Conservation (phyloP, 2,113 vertebrate genomes). For the Callospermophilus lateralis region DNA sequence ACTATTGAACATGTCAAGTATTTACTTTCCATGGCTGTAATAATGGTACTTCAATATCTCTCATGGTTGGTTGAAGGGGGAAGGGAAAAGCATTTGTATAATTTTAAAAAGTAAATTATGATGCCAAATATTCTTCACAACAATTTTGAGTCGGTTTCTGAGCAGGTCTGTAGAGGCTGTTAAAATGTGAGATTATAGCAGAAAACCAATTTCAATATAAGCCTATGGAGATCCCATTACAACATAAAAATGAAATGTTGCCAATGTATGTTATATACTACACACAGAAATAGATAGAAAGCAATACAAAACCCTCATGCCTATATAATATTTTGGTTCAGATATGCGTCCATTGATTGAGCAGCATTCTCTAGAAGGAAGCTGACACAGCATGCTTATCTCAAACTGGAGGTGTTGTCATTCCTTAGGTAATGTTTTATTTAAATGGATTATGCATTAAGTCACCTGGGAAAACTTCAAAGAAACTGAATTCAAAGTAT, state of each 20-base stretch:
- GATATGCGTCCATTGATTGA: slow-evolving; percentile 59
- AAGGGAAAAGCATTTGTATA: slow-evolving; percentile 65
- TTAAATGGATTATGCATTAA: slow-evolving; percentile 65
- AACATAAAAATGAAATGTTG: slow-evolving; percentile 78
- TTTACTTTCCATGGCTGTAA: slow-evolving; percentile 70
- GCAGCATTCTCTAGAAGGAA: slow-evolving; percentile 48
- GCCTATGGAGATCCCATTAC: slow-evolving; percentile 76
- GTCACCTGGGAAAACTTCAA: slow-evolving; percentile 66
- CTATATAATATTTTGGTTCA: slow-evolving; percentile 68
- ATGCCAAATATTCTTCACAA: slow-evolving; percentile 53
- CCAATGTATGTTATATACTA: slow-evolving; percentile 59
- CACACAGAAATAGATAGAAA: slow-evolving; percentile 75
- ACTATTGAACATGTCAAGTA: slow-evolving; percentile 69
- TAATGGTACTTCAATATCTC: slow-evolving; percentile 66
- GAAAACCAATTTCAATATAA: slow-evolving; percentile 75
- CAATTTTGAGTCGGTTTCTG: slow-evolving; percentile 68
- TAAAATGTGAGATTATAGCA: slow-evolving; percentile 73
- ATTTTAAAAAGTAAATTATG: slow-evolving; percentile 63
- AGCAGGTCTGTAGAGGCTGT: slow-evolving; percentile 71
- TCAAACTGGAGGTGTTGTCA: slow-evolving; percentile 46
- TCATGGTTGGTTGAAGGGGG: not conserved
- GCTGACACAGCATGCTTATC: slow-evolving; percentile 35
- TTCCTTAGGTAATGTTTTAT: slow-evolving; percentile 50
- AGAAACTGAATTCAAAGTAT: slow-evolving; percentile 57
- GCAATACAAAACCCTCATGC: slow-evolving; percentile 62